Percentiles rank a stretch among this genome's conserved stretches.
Conservation (phyloP, 2,888 invertebrate species). For the Pseudococcus jackbeardsleyi region DNA sequence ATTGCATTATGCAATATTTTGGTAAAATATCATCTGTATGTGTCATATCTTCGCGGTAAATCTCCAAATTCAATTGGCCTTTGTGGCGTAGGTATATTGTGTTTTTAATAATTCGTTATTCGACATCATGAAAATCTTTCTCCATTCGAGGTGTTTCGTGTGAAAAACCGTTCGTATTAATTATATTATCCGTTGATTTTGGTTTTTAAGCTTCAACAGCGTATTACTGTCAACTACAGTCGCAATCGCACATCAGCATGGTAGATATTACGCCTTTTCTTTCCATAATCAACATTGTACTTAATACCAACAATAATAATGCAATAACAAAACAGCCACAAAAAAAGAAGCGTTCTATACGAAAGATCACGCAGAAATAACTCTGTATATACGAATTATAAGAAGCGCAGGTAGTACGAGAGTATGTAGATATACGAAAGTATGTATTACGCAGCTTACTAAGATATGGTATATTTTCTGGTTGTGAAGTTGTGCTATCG, state of each 20-base stretch:
- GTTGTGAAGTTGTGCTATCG: constrained; percentile 62
- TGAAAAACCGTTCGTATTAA: no score
- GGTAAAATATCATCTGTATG: no score
- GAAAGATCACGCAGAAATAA: constrained; percentile 28
- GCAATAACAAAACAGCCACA: constrained; percentile 3
- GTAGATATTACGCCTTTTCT: neutral
- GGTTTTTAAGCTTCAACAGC: neutral
- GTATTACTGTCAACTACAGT: neutral
- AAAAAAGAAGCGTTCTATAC: constrained; percentile 22
- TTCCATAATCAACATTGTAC: neutral
- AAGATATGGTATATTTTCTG: constrained; percentile 62
- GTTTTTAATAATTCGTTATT: no score
- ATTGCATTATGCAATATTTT: no score
- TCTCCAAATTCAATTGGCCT: no score
- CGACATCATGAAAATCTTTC: no score
- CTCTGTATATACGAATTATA: neutral
- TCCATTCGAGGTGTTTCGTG: no score
- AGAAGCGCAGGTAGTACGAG: neutral
- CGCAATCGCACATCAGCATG: neutral
- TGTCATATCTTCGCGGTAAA: no score
- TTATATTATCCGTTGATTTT: neutral
- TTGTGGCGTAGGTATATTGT: no score
- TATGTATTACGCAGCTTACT: constrained; percentile 50
- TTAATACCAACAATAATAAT: neutral
- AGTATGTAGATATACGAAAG: neutral